Conservation (phyloP, 2,113 vertebrate genomes). For the Terrapene triunguis region DNA sequence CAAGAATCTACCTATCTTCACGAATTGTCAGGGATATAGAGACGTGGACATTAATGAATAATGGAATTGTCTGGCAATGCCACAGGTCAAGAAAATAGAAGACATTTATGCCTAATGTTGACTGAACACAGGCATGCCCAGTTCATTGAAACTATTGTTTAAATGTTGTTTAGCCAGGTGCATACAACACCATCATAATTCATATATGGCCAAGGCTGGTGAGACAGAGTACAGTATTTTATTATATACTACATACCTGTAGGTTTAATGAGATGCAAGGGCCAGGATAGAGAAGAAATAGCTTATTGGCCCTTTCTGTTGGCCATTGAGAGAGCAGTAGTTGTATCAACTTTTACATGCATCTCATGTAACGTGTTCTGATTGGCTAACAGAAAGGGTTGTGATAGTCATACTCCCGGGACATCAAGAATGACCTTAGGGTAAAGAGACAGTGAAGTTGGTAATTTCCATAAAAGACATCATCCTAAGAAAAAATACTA, state of each 20-base stretch:
- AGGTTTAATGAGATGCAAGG: background rate
- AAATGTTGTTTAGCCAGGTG: background rate
- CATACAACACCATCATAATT: background rate
- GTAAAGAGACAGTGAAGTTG: constrained; percentile 8
- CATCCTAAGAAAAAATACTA: background rate
- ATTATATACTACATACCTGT: background rate
- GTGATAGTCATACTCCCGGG: background rate
- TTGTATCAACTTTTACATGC: background rate
- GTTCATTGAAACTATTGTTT: background rate
- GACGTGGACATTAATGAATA: background rate
- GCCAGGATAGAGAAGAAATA: background rate
- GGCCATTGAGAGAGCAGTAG: background rate
- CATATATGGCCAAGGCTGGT: background rate
- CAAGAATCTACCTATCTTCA: background rate
- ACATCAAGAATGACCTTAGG: background rate
- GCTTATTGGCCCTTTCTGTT: background rate
- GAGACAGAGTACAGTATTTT: background rate
- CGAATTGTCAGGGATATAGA: background rate
- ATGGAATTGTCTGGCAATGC: background rate
- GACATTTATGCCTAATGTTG: background rate
- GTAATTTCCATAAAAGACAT: background rate
- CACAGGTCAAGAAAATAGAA: background rate
- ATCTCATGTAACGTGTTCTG: constrained; percentile 5
- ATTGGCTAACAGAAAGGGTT: background rate
- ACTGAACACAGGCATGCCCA: background rate